phyloP scores from a whole-genome alignment of 2,888 invertebrate species.

The Agrypnus murinus region DNA sequence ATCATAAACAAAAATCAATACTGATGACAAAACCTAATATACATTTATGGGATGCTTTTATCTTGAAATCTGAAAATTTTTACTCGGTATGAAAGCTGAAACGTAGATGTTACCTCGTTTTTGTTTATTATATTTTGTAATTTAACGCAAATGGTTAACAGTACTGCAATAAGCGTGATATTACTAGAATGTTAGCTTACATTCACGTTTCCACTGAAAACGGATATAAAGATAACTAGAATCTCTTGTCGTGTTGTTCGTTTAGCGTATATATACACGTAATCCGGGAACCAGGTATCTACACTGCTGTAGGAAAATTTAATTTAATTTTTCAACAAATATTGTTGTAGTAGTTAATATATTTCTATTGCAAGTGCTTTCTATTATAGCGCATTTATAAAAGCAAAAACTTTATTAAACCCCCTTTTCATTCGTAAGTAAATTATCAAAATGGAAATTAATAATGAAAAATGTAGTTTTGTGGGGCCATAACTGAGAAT shows the following conservation, averaged over 20 bases:
- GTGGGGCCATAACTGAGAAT: no score
- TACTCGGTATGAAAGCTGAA: no score
- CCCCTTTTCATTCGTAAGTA: no score
- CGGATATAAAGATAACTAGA: constrained; percentile 29
- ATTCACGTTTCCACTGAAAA: constrained; percentile 21
- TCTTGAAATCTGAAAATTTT: no score
- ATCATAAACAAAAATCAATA: background rate
- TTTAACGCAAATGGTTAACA: constrained; percentile 23
- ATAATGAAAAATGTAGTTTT: no score
- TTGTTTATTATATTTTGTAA: constrained; percentile 20
- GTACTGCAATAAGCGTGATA: constrained; percentile 23
- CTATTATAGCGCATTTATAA: no score
- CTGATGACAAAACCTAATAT: background rate
- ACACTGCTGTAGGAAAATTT: background rate
- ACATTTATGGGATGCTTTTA: no score
- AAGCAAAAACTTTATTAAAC: no score
- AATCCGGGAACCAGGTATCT: constrained; percentile 12
- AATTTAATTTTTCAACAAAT: constrained; percentile 14
- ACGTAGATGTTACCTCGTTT: background rate
- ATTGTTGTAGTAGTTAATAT: no score
- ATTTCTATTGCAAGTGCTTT: no score
- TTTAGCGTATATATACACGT: constrained; percentile 3
- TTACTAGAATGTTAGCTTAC: constrained; percentile 15
- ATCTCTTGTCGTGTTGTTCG: constrained; percentile 19
- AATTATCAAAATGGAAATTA: no score